Evolutionary conservation across 2,113 vertebrate species (phyloP), one percentile per base, ranked within the genome.

Genomic region (Callospermophilus lateralis): DNA sequence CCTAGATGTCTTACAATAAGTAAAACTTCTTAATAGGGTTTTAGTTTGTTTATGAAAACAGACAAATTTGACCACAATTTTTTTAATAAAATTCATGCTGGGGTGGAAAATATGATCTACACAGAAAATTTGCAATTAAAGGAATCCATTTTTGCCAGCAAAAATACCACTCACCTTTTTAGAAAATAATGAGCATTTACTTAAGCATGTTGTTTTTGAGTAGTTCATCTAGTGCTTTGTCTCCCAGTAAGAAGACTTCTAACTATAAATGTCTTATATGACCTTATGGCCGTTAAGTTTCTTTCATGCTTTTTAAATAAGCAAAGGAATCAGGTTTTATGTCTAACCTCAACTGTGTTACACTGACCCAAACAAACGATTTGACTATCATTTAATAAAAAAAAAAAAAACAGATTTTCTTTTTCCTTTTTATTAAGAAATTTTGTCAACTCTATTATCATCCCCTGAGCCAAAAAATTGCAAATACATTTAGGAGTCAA

Each of bases 141-240:
- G n/a, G 39, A 87, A 96, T 67, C 70, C 8, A 80, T 67, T 80
- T 80, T 88, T 42, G 39, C 30, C 30, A 77, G 42, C 24, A 80
- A 91, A 96, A 93, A 19, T 84, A 72, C 22, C 20, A 92, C 9
- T 78, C 9, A 30, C 13, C 39, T 77, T 42, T 90, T 90, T 26
- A 77, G n/a, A 74, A 92, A 94, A 51, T 88, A 28, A 80, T 76
- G 30, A 55, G 4, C 2, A 55, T 67, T 95, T 96, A 58, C 61
- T 96, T 90, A 90, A 96, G n/a, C 34, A 74, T 87, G 2, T 94
- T 89, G 79, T 89, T 89, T 86, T 88, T 94, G 78, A 90, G 11
- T 89, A 53, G 94, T 74, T 88, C 39, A 10, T 76, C 28, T 93
- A 37, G 32, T 53, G 22, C 11, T 85, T 48, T 85, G 20, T 81